Evolutionary conservation across 2,113 vertebrate genomes (phyloP), one percentile per base, ranked within the genome.

Genomic region (Passer domesticus): DNA sequence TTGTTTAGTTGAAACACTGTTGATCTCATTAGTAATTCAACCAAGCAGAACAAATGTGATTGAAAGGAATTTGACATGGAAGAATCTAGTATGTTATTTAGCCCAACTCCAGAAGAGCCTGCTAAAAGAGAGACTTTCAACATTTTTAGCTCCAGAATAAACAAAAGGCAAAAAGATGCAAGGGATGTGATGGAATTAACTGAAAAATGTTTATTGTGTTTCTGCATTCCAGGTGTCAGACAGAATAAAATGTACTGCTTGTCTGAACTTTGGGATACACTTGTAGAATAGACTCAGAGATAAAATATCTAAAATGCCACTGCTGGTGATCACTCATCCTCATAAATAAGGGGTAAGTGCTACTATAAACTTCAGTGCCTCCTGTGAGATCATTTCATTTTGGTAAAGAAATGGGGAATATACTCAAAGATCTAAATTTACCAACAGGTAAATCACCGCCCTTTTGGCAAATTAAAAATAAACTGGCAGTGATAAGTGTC

Each of bases 391-490:
- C 8, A 59, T 70, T 83, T 87, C 14, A 55, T 55, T 89, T 70
- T 87, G 24, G 25, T 67, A 87, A 92, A 84, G 41, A 46, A 75
- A 81, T 23, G 33, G 58, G 46, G 43, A 91, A 66, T 63, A 67
- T 8, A 49, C 39, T 50, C 28, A 53, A 67, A 89, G 53, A 66
- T 41, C 35, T 77, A 83, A 87, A 85, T 70, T 66, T 60, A 44
- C 39, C 31, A 67, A 30, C 24, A 95, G 59, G 92, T 91, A 94
- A 89, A 79, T 83, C 67, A 87, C 50, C 33, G 7, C 15, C 55
- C 74, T 82, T 91, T 59, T 41, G 46, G 37, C 31, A 85, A 95
- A 89, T 76, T 60, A 95, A 90, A 95, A 96, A 89, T 79, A 95
- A 95, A 89, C 31, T 88, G 82, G 46, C 63, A 85, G 43, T 23